Evolutionary conservation across 2,888 invertebrate species (phyloP).

Genomic region (Xestia ashworthii): DNA sequence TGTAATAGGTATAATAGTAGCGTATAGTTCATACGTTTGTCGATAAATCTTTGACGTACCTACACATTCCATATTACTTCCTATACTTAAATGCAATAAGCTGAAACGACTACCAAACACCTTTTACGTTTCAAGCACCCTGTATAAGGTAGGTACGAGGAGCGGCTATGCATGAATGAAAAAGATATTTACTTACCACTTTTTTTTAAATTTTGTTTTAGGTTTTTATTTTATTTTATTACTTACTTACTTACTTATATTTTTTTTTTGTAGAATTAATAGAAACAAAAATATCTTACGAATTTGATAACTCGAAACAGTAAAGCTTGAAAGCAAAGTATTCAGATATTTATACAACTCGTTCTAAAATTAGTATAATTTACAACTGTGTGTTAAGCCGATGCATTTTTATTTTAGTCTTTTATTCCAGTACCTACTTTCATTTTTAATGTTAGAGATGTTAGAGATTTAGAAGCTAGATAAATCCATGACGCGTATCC

Average conservation of each 20-base stretch:
- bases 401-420: slow-evolving; percentile 32
- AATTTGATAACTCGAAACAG: background rate
- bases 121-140: background rate
- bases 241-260: too few species aligned
- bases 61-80: background rate
- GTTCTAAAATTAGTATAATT: slow-evolving; percentile 34
- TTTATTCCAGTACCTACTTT: slow-evolving; percentile 2
- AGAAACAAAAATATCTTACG: too few species aligned
- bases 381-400: background rate
- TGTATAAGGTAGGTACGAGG: background rate
- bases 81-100: too few species aligned
- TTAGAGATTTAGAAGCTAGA: slow-evolving; percentile 4
- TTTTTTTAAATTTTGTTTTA: too few species aligned
- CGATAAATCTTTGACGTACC: background rate
- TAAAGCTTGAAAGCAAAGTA: slow-evolving; percentile 8
- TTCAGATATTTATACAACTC: slow-evolving; percentile 17
- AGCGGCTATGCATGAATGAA: background rate
- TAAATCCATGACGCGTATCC: background rate
- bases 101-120: background rate
- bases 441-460: background rate
- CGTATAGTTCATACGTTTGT: background rate
- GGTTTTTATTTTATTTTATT: too few species aligned
- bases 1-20: too few species aligned
- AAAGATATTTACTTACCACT: too few species aligned
- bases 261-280: too few species aligned